Base-by-base conservation (phyloP, 2,888 invertebrate species). In the Scaeva pyrastri region DNA sequence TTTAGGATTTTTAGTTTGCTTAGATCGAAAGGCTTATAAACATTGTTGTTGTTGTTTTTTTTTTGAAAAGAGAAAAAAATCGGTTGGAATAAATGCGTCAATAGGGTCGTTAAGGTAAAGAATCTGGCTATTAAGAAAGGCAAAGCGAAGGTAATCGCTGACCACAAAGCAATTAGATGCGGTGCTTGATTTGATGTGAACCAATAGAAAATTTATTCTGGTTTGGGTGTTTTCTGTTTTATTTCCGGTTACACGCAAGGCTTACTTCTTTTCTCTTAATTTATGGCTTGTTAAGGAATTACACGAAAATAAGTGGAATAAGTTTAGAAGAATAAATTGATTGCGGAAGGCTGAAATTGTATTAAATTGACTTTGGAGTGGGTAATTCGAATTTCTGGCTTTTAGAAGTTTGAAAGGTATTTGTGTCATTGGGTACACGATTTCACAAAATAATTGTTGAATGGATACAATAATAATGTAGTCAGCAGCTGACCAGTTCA, bases 131-230 rank as follows among this genome's bases (percentile, higher is more conserved):
- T 52, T 62, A 82, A 55, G 31, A 31, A 52, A 56, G 19, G 16
- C 43, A 71, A 39, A 74, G 31, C 52, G 68, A 55, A 73, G 76
- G 80, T 76, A 76, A 85, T 76, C 81, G 76, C 62, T 76, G 76
- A 85, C 76, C 81, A 70, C 81, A 76, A 62, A 70, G 81, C 85
- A 81, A 81, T 85, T 85, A 80, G 76, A 77, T 73, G 76, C 72
- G 85, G 81, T 73, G 76, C 72, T 85, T 75, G 66, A 80, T 72
- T 76, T 66, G 66, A 70, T 66, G 52, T 62, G 76, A 76, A 68
- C 41, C 75, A 80, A 76, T 73, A 62, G 64, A 73, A 76, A 74
- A 66, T 64, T 52, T 41, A 36, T 72, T 26, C 68, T 45, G 31
- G 23, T 64, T 56, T 75, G 64, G 45, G 56, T 55, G 75, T 45